phyloP scores from a whole-genome alignment of 2,113 vertebrate genomes.

The Hydropotes inermis region DNA sequence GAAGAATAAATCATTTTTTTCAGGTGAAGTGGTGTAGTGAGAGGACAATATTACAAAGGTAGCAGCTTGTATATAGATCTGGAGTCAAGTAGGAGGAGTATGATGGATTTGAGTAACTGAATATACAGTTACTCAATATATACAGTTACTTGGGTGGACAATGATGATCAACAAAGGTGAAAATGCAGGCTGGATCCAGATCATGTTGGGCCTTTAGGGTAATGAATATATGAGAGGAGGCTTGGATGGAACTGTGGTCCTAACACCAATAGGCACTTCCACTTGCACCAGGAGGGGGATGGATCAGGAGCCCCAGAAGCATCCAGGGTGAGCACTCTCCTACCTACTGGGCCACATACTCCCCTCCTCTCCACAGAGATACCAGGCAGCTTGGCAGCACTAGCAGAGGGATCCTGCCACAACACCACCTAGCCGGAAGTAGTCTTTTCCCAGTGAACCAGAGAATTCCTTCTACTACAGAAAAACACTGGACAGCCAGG shows the following conservation, averaged over 20 bases:
- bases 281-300: background rate
- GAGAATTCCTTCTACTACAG: background rate
- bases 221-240: background rate
- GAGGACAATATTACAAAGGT: background rate
- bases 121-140: background rate
- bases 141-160: too few species aligned
- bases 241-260: background rate
- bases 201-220: background rate
- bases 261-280: background rate
- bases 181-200: background rate
- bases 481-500: background rate
- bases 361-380: background rate
- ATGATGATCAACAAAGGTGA: background rate
- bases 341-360: background rate
- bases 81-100: background rate
- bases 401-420: background rate
- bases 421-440: background rate
- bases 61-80: background rate
- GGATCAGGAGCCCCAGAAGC: background rate
- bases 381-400: background rate
- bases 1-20: background rate
- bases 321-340: background rate
- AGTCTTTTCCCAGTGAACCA: background rate
- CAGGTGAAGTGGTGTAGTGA: background rate
- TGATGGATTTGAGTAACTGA: background rate